These are phyloP conservation scores for Bombus confusus DNA, from an alignment of 1,140 invertebrate species.

Conservation along the genomic window DNA sequence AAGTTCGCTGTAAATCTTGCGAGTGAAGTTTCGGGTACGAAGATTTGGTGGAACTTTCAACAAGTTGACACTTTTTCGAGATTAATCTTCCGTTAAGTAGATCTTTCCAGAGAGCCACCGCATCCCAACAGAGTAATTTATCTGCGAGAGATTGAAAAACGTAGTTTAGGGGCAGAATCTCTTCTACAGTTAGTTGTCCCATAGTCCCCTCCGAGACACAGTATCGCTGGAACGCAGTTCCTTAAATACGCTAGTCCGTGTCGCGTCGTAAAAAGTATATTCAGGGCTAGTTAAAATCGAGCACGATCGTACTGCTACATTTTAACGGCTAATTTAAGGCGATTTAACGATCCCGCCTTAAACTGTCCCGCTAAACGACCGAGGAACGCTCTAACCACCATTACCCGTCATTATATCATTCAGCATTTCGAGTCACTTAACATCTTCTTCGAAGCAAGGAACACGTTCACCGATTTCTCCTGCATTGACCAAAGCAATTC, in stretches of 20 bases:
- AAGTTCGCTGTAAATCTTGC: not conserved
- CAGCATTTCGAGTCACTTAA: slow-evolving; percentile 29
- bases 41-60: slow-evolving; percentile 27
- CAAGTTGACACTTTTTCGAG: not conserved
- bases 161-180: not conserved
- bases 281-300: not conserved
- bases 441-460: not conserved
- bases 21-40: not conserved
- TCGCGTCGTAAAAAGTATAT: not conserved
- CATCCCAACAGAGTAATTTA: not conserved
- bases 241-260: no score
- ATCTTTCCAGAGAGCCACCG: not conserved
- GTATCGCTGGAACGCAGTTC: no score
- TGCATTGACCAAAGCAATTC: slow-evolving; percentile 16
- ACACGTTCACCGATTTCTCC: not conserved
- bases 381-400: slow-evolving; percentile 6
- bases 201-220: not conserved
- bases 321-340: slow-evolving; percentile 34
- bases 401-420: slow-evolving; percentile 25
- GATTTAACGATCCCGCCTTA: slow-evolving; percentile 29
- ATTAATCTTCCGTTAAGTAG: slow-evolving; percentile 35
- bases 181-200: not conserved
- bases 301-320: not conserved
- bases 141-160: not conserved
- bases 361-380: slow-evolving; percentile 36